These are phyloP conservation scores for Teinopalpus imperialis DNA, from an alignment of 2,888 invertebrate species.

Conservation along the genomic window DNA sequence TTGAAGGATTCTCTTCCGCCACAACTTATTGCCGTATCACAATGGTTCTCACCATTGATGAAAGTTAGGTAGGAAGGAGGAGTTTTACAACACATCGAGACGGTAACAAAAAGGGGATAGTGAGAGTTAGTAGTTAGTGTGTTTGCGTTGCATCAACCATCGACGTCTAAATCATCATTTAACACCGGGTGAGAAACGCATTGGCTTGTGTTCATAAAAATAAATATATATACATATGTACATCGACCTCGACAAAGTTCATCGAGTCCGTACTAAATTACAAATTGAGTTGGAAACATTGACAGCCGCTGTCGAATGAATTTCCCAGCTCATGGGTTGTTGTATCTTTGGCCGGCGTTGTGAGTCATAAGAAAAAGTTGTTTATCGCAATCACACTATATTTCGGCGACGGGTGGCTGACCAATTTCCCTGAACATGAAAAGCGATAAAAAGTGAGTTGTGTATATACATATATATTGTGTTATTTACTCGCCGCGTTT, in stretches of 20 bases:
- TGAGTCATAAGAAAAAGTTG: slow-evolving; percentile 28
- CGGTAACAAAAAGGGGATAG: too few species aligned
- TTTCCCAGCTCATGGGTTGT: not conserved
- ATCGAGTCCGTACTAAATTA: not conserved
- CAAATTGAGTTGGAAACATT: not conserved
- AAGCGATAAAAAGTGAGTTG: slow-evolving; percentile 1
- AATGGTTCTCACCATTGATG: too few species aligned
- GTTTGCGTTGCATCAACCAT: too few species aligned
- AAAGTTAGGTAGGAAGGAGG: too few species aligned
- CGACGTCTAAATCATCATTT: too few species aligned
- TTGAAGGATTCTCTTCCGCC: too few species aligned
- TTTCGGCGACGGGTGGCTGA: slow-evolving; percentile 30
- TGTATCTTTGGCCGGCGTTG: not conserved
- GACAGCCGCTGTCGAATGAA: not conserved
- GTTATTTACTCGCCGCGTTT: slow-evolving; percentile 6
- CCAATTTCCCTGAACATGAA: slow-evolving; percentile 30
- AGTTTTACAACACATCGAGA: too few species aligned
- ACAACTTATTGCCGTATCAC: too few species aligned
- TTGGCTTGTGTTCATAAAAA: too few species aligned
- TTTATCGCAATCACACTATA: slow-evolving; percentile 37
- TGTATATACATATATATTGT: not conserved
- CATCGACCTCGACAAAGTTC: not conserved
- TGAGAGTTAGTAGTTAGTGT: too few species aligned
- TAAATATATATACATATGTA: too few species aligned
- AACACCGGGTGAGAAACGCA: too few species aligned